Percentiles rank a stretch among this genome's conserved stretches.
Conservation (phyloP, 2,113 vertebrate species). For the Bombycilla garrulus region DNA sequence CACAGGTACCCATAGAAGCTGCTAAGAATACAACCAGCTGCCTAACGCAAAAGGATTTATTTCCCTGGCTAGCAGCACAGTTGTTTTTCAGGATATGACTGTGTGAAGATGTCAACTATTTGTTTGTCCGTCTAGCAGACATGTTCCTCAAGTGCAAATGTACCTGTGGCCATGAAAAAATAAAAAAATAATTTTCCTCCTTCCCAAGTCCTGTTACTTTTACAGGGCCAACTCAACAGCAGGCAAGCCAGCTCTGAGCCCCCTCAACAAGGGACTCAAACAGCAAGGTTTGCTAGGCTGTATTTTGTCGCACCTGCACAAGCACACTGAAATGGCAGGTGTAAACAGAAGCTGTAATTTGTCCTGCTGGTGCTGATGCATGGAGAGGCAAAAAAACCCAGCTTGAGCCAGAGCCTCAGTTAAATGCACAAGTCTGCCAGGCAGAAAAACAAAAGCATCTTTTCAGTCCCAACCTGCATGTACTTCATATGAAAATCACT, state of each 20-base stretch:
- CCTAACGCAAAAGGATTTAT: not conserved
- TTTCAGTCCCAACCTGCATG: not conserved
- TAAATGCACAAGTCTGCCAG: constrained; percentile 10
- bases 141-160: fast-evolving
- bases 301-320: constrained; percentile 42
- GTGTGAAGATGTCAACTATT: not conserved
- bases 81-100: not conserved
- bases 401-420: not conserved
- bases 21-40: not conserved
- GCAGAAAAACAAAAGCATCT: not conserved
- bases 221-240: not conserved
- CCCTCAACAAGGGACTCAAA: too few relatives aligned
- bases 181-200: not conserved
- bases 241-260: not conserved
- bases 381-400: not conserved
- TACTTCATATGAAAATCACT: constrained; percentile 43
- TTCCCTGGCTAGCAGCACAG: not conserved
- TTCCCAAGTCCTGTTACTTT: not conserved
- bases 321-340: constrained; percentile 4
- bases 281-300: not conserved
- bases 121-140: not conserved
- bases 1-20: not conserved
- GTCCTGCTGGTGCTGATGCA: constrained; percentile 37
- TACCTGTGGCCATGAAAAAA: not conserved
- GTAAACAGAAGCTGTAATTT: constrained; percentile 41